Evolutionary conservation across 2,113 vertebrate species (phyloP).

Genomic region (Menidia beryllina): DNA sequence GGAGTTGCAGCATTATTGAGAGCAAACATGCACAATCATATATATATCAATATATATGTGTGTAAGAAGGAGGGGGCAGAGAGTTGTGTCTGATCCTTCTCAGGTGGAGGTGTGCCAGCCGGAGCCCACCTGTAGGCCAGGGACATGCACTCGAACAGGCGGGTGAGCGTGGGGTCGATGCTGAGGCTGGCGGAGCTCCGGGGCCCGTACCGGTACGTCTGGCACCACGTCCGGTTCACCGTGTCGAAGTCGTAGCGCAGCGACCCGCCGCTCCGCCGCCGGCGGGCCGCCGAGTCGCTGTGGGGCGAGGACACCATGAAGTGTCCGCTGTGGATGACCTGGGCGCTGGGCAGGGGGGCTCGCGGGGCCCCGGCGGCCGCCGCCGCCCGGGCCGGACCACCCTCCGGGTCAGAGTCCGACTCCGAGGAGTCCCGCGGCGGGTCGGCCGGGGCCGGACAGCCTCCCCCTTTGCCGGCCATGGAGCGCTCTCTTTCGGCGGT

Average conservation of each 20-base stretch:
- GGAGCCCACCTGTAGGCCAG: conserved; percentile 94
- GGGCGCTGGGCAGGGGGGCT: conserved; percentile 65
- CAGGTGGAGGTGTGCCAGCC: not conserved
- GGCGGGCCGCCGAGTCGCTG: conserved; percentile 85
- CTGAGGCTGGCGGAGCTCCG: conserved; percentile 85
- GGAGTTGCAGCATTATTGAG: too few species aligned
- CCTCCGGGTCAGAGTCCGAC: conserved; percentile 87
- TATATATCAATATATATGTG: too few species aligned
- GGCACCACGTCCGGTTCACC: conserved; percentile 75
- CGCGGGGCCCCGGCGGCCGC: conserved; percentile 36
- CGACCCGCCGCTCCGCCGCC: conserved; percentile 70
- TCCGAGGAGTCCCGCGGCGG: conserved; percentile 71
- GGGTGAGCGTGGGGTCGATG: conserved; percentile 94
- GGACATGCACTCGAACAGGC: conserved; percentile 98
- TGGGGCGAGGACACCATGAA: conserved; percentile 98
- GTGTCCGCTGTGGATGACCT: conserved; percentile 98
- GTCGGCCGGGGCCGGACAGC: conserved; percentile 30
- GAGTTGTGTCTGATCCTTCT: too few species aligned
- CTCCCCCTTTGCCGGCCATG: conserved; percentile 60
- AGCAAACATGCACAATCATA: too few species aligned
- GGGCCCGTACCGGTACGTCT: conserved; percentile 82
- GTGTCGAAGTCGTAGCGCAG: conserved; percentile 79
- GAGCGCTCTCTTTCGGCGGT: conserved; percentile 11
- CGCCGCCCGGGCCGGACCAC: conserved; percentile 22
- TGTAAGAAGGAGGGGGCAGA: too few species aligned